Percentiles rank a stretch among this genome's conserved stretches.
phyloP scores from a whole-genome alignment of 2,113 vertebrate genomes.

The Colius striatus region DNA sequence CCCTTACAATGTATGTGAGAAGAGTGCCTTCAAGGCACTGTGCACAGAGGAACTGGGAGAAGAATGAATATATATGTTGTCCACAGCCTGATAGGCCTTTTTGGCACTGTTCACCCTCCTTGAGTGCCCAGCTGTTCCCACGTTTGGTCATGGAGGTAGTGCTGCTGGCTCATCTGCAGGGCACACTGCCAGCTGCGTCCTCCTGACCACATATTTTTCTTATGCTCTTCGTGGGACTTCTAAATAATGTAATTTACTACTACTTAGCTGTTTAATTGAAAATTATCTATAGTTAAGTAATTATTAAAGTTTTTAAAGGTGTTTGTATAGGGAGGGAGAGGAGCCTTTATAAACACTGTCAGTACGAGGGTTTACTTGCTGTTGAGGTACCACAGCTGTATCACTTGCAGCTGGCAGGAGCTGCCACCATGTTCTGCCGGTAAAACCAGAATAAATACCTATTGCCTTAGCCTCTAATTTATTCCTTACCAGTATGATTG shows the following conservation, averaged over 20 bases:
- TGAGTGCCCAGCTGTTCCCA: background rate
- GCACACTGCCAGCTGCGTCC: background rate
- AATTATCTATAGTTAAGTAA: background rate
- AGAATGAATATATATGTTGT: background rate
- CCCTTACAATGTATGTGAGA: background rate
- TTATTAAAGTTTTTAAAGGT: background rate
- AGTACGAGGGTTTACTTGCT: background rate
- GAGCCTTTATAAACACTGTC: background rate
- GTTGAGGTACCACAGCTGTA: background rate
- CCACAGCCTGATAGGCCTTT: background rate
- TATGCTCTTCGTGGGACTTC: background rate
- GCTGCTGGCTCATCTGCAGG: background rate
- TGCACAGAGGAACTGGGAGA: background rate
- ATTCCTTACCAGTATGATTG: background rate
- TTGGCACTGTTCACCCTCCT: background rate
- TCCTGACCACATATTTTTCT: background rate
- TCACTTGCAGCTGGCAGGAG: background rate
- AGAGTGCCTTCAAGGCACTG: background rate
- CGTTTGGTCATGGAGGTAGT: background rate
- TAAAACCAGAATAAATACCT: background rate
- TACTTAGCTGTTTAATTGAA: background rate
- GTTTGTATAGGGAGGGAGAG: background rate
- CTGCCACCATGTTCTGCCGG: background rate
- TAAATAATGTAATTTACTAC: background rate
- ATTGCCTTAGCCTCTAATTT: background rate